Evolutionary conservation across 2,797 vertebrate genomes (phyloP), one percentile per base, ranked within the genome.

Genomic region (Notamacropus eugenii): DNA sequence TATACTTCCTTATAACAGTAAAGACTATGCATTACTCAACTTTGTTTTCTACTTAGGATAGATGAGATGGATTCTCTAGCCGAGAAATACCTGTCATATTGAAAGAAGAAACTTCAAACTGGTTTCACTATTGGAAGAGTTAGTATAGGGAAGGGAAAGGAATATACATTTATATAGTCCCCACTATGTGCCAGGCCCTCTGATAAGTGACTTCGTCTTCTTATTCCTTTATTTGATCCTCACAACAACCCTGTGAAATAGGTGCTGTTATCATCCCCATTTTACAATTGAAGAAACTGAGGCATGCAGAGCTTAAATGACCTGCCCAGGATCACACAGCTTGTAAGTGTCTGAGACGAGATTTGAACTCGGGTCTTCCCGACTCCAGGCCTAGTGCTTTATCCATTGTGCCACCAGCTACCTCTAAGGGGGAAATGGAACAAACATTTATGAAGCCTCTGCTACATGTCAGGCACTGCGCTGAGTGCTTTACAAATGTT

Each of bases 31-130:
- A 8, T 96, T 94, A 54, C 90, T 95, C 67, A 6, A 6, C 95
- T 67, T 91, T 46, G 54, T 97, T 96, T 97, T 95, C 93, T 93
- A 91, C 95, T 82, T 55, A 6, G 55, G 19, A 94, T 62, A 95
- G 10, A 4, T 82, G 90, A 95, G 92, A 90, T 94, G 12, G 55
- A 56, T 95, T 97, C 29, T 95, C 95, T 91, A 67, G 50, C 91
- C 54, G 62, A 93, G 57, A 91, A 90, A 46, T 91, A 92, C n/a
- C 87, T 27, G 94, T 91, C 74, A 19, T 24, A 91, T 96, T 92
- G 62, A 57, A 93, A 93, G 93, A 93, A 82, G 94, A 95, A 59
- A 92, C 6, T 92, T 13, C 93, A 96, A 5, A 40, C 91, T 29
- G 40, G 54, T 34, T 93, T 82, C 52, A 29, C 6, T 90, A 56